A percentile compares a stretch with the other conserved stretches of the same genome.
Evolutionary conservation across 1,140 invertebrate species (phyloP).

Genomic region (Laupala kohalensis): DNA sequence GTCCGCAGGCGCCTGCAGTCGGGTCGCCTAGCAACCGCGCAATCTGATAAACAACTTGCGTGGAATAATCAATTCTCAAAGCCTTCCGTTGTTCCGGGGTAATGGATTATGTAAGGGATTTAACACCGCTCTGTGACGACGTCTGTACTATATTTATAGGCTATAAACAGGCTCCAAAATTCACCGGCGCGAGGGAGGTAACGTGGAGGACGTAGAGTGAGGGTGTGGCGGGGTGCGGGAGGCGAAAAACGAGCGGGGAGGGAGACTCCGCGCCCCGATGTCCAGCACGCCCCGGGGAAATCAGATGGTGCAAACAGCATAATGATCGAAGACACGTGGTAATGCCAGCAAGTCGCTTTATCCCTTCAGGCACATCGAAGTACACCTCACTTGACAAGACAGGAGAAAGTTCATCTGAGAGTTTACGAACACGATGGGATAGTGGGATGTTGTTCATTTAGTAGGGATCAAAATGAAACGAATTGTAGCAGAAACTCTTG

Average conservation of each 20-base stretch:
- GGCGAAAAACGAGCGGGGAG: not conserved
- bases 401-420: no score
- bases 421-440: no score
- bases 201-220: not conserved
- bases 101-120: conserved; percentile 20
- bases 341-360: not conserved
- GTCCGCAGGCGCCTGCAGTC: conserved; percentile 13
- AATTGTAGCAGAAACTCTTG: no score
- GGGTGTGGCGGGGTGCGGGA: not conserved
- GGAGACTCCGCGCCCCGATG: not conserved
- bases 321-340: conserved; percentile 11
- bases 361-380: no score
- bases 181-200: conserved; percentile 2
- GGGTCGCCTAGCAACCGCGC: conserved; percentile 18
- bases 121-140: conserved; percentile 17
- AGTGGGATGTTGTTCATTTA: no score
- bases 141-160: conserved; percentile 17
- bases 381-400: no score
- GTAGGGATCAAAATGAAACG: no score
- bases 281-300: conserved; percentile 14
- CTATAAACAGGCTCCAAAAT: conserved; percentile 15
- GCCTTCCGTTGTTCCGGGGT: conserved; percentile 17
- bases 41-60: conserved; percentile 23
- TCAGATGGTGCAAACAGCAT: conserved; percentile 12
- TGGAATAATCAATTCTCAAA: conserved; percentile 22